Conservation (phyloP, 1,140 invertebrate species). For the Stegodyphus mimosarum region DNA sequence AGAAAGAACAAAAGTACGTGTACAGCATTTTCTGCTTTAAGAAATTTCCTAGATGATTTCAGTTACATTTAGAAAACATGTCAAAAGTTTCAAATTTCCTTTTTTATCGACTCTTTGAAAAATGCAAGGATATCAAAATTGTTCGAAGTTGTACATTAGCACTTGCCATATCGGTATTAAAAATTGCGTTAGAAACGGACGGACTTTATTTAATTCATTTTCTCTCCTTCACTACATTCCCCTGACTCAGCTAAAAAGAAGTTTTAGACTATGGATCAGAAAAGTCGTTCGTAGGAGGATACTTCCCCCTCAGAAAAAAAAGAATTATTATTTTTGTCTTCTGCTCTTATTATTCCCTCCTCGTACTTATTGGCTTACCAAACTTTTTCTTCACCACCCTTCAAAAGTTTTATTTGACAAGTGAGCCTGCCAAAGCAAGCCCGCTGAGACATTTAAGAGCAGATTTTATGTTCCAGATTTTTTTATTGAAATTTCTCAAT, state of each 20-base stretch:
- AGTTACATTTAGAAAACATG: background rate
- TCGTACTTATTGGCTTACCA: conserved; percentile 16
- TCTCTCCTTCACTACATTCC: background rate
- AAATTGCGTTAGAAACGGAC: background rate
- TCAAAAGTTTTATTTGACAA: conserved; percentile 39
- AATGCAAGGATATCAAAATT: background rate
- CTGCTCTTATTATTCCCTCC: conserved; percentile 13
- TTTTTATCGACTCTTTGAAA: conserved; percentile 4
- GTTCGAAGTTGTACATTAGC: conserved; percentile 1
- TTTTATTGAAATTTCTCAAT: no score
- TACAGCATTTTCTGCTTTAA: no score
- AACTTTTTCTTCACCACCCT: conserved; percentile 4
- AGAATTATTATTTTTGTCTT: background rate
- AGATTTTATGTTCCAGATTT: background rate
- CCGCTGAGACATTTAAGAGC: background rate
- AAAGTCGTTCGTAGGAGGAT: background rate
- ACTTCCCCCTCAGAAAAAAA: no score
- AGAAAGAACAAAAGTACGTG: no score
- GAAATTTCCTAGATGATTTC: background rate
- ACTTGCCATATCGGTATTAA: background rate
- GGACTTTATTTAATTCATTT: conserved; percentile 5
- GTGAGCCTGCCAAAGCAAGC: background rate
- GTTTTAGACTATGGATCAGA: background rate
- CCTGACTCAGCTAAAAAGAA: conserved; percentile 4
- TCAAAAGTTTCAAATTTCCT: background rate